A percentile compares a stretch with the other conserved stretches of the same genome.
These are phyloP conservation scores for Emydura subglobosa DNA, from an alignment of 2,113 vertebrate species.

Conservation along the genomic window DNA sequence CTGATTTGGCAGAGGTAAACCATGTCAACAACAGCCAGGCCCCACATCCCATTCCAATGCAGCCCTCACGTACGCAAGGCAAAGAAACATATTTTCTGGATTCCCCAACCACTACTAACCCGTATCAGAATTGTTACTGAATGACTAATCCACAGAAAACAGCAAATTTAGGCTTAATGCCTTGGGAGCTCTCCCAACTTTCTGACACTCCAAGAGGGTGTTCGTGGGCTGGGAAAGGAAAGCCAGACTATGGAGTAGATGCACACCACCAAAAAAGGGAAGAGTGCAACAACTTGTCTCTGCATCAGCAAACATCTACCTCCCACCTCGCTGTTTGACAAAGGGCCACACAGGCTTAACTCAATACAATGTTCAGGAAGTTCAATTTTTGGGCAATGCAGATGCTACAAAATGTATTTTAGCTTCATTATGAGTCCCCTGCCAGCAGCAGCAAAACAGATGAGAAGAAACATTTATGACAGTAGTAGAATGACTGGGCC, in stretches of 20 bases:
- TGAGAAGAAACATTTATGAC: constrained; percentile 3
- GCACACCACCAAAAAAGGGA: background rate
- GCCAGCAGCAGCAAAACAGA: background rate
- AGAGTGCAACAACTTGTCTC: accelerated
- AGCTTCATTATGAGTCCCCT: background rate
- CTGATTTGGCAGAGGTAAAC: accelerated
- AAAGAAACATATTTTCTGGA: background rate
- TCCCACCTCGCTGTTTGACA: background rate
- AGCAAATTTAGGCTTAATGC: accelerated
- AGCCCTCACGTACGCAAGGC: accelerated
- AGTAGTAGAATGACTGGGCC: accelerated
- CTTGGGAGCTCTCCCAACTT: background rate
- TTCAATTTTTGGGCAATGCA: background rate
- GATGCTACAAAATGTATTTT: background rate
- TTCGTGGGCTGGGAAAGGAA: accelerated
- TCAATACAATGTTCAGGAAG: background rate
- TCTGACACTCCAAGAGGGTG: accelerated
- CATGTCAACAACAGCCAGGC: accelerated
- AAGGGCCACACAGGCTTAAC: background rate
- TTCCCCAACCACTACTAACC: background rate
- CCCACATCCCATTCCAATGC: accelerated
- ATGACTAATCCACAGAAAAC: background rate
- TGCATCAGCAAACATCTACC: background rate
- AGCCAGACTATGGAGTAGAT: background rate
- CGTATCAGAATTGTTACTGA: background rate